phyloP scores from a whole-genome alignment of 1,140 invertebrate genomes.

The Agrypnia vestita region DNA sequence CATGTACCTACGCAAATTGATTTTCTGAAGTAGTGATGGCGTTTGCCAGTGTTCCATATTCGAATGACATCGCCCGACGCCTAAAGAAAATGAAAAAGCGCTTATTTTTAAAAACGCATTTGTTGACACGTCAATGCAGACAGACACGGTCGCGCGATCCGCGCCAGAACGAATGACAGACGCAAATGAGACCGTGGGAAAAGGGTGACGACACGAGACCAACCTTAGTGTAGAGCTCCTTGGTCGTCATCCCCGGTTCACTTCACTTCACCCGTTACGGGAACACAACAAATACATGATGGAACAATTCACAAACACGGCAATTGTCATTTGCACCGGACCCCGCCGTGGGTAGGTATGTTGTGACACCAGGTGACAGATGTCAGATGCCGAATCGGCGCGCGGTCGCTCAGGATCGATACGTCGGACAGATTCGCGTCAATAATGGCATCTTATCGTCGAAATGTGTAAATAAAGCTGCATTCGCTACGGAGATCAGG shows the following conservation, averaged over 20 bases:
- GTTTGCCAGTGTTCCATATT: not conserved
- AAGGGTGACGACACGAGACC: not conserved
- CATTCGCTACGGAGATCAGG: not conserved
- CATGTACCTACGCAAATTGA: too few species aligned
- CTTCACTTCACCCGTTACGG: not conserved
- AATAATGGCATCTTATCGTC: not conserved
- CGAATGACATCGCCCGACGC: not conserved
- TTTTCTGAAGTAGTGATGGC: not conserved
- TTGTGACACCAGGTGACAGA: not conserved
- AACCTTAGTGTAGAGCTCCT: conserved; percentile 12
- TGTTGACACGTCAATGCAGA: too few species aligned
- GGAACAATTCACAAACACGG: not conserved
- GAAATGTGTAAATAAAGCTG: not conserved
- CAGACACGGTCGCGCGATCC: too few species aligned
- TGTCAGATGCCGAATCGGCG: too few species aligned
- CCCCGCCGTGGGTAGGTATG: not conserved
- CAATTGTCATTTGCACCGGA: not conserved
- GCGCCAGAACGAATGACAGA: too few species aligned
- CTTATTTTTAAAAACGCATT: too few species aligned
- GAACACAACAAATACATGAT: not conserved
- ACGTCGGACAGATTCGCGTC: not conserved
- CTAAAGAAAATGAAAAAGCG: not conserved
- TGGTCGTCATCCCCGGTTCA: not conserved
- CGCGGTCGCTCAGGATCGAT: too few species aligned
- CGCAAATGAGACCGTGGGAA: not conserved